phyloP scores from a whole-genome alignment of 2,888 invertebrate genomes.

The Tetragnatha montana region DNA sequence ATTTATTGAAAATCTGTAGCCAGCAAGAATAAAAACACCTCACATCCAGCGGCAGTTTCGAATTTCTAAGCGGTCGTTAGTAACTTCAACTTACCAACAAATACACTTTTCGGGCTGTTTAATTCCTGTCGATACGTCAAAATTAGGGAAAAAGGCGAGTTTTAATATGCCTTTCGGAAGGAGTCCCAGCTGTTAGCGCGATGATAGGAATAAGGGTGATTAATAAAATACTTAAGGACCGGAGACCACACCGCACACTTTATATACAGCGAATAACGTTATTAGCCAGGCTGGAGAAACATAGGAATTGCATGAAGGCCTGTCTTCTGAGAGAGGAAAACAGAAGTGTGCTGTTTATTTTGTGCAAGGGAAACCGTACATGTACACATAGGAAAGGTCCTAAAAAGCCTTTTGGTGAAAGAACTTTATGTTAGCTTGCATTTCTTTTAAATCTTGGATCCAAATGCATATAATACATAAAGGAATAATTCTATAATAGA shows the following conservation, averaged over 20 bases:
- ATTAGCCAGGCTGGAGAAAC: slow-evolving; percentile 49
- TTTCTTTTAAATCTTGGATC: too few species aligned
- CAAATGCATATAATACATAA: too few species aligned
- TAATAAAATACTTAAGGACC: slow-evolving; percentile 59
- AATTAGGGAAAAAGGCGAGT: slow-evolving; percentile 28
- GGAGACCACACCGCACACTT: slow-evolving; percentile 19
- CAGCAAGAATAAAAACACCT: neutral
- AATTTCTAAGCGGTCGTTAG: neutral
- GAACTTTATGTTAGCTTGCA: too few species aligned
- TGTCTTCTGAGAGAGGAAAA: slow-evolving; percentile 1
- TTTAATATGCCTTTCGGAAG: slow-evolving; percentile 33
- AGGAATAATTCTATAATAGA: too few species aligned
- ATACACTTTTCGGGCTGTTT: neutral
- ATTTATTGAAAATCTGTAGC: neutral
- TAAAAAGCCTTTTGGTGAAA: too few species aligned
- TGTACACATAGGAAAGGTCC: too few species aligned
- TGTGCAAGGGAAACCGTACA: too few species aligned
- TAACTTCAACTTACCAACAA: neutral
- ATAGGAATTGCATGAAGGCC: slow-evolving; percentile 54
- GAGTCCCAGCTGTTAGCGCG: slow-evolving; percentile 55
- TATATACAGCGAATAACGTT: slow-evolving; percentile 60
- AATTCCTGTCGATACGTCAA: slow-evolving; percentile 11
- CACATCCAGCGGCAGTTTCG: neutral
- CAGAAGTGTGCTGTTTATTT: neutral
- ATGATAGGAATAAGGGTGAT: slow-evolving; percentile 38